Evolutionary conservation across 2,888 invertebrate species (phyloP), one percentile per base, ranked within the genome.

Genomic region (Watsonalla binaria): DNA sequence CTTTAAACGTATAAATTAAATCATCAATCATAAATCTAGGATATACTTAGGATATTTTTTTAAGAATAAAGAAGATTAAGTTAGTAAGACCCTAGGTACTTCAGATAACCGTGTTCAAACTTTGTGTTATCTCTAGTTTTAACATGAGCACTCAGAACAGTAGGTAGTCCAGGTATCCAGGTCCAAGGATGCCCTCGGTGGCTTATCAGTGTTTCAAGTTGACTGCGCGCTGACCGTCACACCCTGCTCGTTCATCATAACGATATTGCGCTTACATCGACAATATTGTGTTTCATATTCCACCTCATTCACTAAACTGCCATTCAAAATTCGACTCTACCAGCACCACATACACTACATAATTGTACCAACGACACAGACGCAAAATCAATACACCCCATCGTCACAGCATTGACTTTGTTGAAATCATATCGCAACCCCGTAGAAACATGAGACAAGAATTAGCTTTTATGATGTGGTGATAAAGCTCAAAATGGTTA

Each of bases 221-320:
- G 78, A 86, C 80, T 90, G 90, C 79, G 70, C 85, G 76, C 84
- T 88, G 90, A 85, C 89, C 88, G 82, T 63, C 65, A 63, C 70
- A 69, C 69, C 67, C 61, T 69, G 68, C 66, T 88, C 89, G 88
- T 90, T 83, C 85, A 90, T 90, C 90, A 90, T 89, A 88, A 85
- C 84, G 78, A 78, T 84, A 87, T 85, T 84, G 78, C 80, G 84
- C 87, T 87, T 85, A 89, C 90, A 86, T 80, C 84, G 78, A 86
- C 89, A 89, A 90, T 90, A 90, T 90, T 89, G 89, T 88, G 72
- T 82, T 80, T 77, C 80, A 78, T 79, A 80, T 71, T 71, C 63
- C 70, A 63, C 62, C 67, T 68, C 62, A 64, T 66, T 63, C 56
- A 50, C 55, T 53, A 57, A 33, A 5, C 42, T 51, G 45, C 34